phyloP scores from a whole-genome alignment of 2,797 vertebrate species.

The Merluccius polli region DNA sequence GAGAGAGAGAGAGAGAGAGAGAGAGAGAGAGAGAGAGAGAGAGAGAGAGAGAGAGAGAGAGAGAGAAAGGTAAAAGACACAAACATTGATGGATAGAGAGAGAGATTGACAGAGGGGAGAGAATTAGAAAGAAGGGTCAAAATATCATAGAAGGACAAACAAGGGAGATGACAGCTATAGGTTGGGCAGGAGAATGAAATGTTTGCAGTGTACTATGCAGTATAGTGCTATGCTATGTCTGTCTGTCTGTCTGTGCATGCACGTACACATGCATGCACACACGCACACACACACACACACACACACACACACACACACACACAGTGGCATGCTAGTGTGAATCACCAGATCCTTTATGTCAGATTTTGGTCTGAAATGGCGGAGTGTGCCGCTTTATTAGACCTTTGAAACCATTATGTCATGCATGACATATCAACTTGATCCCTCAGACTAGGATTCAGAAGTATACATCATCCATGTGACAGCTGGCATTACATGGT shows the following conservation, averaged over 20 bases:
- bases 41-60: slow-evolving; percentile 8
- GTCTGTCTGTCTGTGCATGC: no score
- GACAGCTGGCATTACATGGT: slow-evolving; percentile 52
- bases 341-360: slow-evolving; percentile 55
- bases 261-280: no score
- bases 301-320: neutral
- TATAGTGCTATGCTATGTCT: no score
- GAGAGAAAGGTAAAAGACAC: neutral
- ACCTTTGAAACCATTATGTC: slow-evolving; percentile 47
- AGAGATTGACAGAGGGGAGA: neutral
- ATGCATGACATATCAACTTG: slow-evolving; percentile 58
- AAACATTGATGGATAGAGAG: slow-evolving; percentile 12
- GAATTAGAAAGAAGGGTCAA: neutral
- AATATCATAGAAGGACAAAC: neutral
- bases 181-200: neutral
- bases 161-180: neutral
- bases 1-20: slow-evolving; percentile 15
- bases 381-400: slow-evolving; percentile 40
- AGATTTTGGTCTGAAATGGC: slow-evolving; percentile 47
- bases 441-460: slow-evolving; percentile 52
- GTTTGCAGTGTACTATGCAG: neutral
- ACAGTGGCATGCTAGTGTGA: slow-evolving; percentile 24
- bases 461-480: slow-evolving; percentile 51
- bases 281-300: neutral
- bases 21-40: slow-evolving; percentile 7